Base-by-base conservation (phyloP, 2,797 vertebrate genomes). In the Arrhamphus sclerolepis region DNA sequence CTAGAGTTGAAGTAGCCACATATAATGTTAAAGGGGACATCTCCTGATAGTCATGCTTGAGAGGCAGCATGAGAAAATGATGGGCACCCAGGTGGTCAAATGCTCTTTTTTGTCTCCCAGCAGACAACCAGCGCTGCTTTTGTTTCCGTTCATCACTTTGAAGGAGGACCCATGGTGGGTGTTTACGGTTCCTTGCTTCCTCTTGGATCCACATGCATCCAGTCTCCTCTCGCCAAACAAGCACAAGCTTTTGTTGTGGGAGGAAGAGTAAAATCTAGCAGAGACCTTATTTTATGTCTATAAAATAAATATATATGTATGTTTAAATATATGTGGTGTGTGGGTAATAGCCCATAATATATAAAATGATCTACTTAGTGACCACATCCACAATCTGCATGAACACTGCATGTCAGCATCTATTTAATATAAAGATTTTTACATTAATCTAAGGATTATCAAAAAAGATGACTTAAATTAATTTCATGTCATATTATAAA, bases 121-220 rank as follows among this genome's bases (percentile, higher is more conserved):
- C 81, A 83, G 90, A 90, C 81, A 65, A 86, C 75, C 80, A 46
- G 73, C 66, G 72, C 77, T 78, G 85, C 85, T 86, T 89, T 87
- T 87, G 86, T 89, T 84, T 85, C 82, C 69, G 81, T 88, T 86
- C 80, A 88, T 86, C 83, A 85, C 80, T 89, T 85, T 86, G 75
- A 88, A 87, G 82, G 70, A 83, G 87, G 81, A 91, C 83, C 83
- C 86, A 89, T 86, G 82, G 83, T 88, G 90, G 89, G 89, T 89
- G 87, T 92, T 93, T 92, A 92, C 79, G 87, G 87, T 86, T 87
- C 84, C 88, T 82, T 68, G 88, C 86, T 72, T 89, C 82, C 70
- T 57, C 76, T 53, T 61, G 63, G 68, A 88, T 80, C 82, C 78
- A 70, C 83, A 78, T 78, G 84, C 86, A 72, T 86, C 85, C 70